Percentiles rank a stretch among this genome's conserved stretches.
Evolutionary conservation across 2,797 vertebrate genomes (phyloP).

Genomic region (Peromyscus aztecus): DNA sequence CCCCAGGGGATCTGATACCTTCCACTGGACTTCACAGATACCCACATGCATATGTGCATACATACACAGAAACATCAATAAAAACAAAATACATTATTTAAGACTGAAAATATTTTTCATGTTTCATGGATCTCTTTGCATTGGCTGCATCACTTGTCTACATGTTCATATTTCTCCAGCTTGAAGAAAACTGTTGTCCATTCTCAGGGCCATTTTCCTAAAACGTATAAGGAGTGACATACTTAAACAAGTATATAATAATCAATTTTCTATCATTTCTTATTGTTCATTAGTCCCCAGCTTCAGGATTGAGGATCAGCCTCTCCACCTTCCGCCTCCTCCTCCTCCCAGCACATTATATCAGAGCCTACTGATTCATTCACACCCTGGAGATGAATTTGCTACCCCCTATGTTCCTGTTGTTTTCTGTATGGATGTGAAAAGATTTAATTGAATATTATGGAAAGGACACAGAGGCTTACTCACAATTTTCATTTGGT

Average conservation of each 20-base stretch:
- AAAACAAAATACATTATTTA: not conserved
- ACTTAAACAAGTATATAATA: conserved; percentile 69
- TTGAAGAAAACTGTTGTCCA: conserved; percentile 59
- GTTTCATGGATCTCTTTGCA: not conserved
- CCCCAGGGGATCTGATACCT: not conserved
- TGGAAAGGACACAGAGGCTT: conserved; percentile 72
- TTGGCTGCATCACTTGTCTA: conserved; percentile 38
- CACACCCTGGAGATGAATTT: conserved; percentile 72
- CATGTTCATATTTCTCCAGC: conserved; percentile 64
- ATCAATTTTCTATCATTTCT: conserved; percentile 79
- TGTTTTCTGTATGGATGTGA: conserved; percentile 72
- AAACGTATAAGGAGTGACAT: conserved; percentile 67
- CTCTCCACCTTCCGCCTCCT: not conserved
- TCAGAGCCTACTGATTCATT: conserved; percentile 71
- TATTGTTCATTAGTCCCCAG: conserved; percentile 59
- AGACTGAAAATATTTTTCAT: not conserved
- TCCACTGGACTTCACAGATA: not conserved
- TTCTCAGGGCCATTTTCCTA: conserved; percentile 78
- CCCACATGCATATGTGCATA: not conserved
- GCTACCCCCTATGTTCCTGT: conserved; percentile 76
- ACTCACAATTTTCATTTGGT: conserved; percentile 71
- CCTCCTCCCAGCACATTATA: conserved; percentile 35
- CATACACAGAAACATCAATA: not conserved
- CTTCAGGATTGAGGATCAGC: conserved; percentile 24
- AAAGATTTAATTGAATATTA: conserved; percentile 81